Evolutionary conservation across 2,888 invertebrate genomes (phyloP), one percentile per base, ranked within the genome.

Genomic region (Rhingia rostrata): DNA sequence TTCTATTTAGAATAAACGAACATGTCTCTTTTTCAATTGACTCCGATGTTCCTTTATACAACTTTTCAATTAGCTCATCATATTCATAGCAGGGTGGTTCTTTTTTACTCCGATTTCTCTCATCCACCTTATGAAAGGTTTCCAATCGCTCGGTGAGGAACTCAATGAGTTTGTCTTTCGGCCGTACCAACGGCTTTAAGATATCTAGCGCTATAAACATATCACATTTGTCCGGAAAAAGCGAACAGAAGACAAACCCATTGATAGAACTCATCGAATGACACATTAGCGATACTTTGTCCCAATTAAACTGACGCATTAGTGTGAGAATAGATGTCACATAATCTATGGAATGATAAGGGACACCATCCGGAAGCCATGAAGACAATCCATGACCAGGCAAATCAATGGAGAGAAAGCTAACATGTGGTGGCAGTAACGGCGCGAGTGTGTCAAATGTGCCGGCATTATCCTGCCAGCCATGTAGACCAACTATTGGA

Each of bases 391-490:
- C 96, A 90, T 96, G 95, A 0, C 96, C 95, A 2, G 95, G 95
- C 32, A 94, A 92, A 89, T 95, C 95, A 14, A 95, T 90, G 0
- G 95, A 93, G 10, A 96, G 88, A 69, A 93, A 92, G 0, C 93
- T 90, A 5, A 92, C 86, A 66, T 92, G 89, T 30, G 90, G 86
- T 3, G 92, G 92, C 32, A 96, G 90, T 72, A 94, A 89, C 0
- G 95, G 95, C 4, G 94, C 93, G n/a, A 96, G 88, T 0, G 93
- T 93, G 89, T 96, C 95, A 92, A 95, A 96, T 0, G 94, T 93
- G 14, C 94, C 94, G n/a, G 95, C 94, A 89, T 96, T 96, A 89
- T 96, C 96, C 91, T 94, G 94, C 95, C 95, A 95, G 0, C 96
- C 96, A 88, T 96, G 96, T n/a, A 96, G 88, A 0, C 94, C 94